Evolutionary conservation across 1,140 invertebrate genomes (phyloP).

Genomic region (Drusus annulatus): DNA sequence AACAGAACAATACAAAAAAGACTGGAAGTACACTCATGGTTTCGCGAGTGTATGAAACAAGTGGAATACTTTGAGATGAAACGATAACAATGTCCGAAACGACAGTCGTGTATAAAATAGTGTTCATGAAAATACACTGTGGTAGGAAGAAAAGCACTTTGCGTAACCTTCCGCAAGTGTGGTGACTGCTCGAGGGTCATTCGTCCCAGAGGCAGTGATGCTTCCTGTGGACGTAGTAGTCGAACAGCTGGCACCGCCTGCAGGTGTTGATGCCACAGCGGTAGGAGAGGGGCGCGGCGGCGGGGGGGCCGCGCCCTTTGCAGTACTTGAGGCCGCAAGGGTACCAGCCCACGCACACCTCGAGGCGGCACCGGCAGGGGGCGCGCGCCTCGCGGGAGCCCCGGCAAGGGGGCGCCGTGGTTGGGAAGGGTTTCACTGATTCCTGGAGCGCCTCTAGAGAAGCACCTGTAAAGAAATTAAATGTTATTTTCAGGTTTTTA

Average conservation of each 20-base stretch:
- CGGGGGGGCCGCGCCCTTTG: constrained; percentile 72
- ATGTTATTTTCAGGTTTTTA: no score
- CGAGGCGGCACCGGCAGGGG: constrained; percentile 84
- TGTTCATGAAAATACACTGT: not conserved
- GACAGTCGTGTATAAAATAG: not conserved
- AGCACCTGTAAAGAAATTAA: constrained; percentile 69
- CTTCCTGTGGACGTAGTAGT: constrained; percentile 86
- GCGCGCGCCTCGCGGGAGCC: constrained; percentile 77
- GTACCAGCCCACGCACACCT: constrained; percentile 83
- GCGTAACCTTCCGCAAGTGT: constrained; percentile 3
- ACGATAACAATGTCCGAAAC: not conserved
- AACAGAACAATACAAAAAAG: no score
- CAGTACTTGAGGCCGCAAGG: constrained; percentile 94
- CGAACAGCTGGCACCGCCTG: constrained; percentile 86
- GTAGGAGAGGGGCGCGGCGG: constrained; percentile 70
- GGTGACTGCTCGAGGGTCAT: constrained; percentile 71
- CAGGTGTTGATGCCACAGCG: constrained; percentile 94
- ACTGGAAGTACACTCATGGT: no score
- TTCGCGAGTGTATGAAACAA: no score
- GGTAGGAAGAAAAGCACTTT: not conserved
- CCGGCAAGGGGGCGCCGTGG: constrained; percentile 68
- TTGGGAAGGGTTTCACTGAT: constrained; percentile 73
- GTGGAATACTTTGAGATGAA: not conserved
- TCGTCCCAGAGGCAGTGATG: constrained; percentile 91
- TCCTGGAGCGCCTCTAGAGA: constrained; percentile 73